Evolutionary conservation across 2,888 invertebrate species (phyloP).

Genomic region (Synergus laeviventris): DNA sequence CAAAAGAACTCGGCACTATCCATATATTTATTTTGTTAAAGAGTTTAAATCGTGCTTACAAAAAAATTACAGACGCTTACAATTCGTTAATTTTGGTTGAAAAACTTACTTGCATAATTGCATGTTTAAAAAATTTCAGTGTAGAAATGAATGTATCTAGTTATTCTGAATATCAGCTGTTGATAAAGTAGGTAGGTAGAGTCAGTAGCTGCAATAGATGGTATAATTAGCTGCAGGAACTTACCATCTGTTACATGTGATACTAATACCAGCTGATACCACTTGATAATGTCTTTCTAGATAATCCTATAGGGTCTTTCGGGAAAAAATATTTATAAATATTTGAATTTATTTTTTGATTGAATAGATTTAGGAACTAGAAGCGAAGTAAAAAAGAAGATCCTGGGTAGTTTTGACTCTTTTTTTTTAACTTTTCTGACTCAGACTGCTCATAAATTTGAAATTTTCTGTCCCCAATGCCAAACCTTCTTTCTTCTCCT

Average conservation of each 20-base stretch:
- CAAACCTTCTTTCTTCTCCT: not conserved
- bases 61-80: no score
- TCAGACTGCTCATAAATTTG: not conserved
- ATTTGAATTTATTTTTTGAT: not conserved
- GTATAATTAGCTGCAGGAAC: not conserved
- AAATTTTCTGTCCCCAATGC: not conserved
- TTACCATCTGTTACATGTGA: constrained; percentile 1
- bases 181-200: constrained; percentile 20
- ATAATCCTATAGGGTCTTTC: no score
- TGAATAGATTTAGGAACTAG: not conserved
- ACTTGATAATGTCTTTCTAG: not conserved
- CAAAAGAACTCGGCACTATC: no score
- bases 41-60: no score
- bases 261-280: no score
- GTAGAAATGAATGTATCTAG: no score
- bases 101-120: no score
- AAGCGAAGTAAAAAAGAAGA: not conserved
- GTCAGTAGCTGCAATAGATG: not conserved
- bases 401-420: not conserved
- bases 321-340: not conserved
- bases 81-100: no score
- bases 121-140: no score
- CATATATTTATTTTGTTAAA: no score
- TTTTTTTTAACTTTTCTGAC: not conserved
- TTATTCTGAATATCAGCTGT: not conserved